Evolutionary conservation across 2,888 invertebrate species (phyloP), one percentile per base, ranked within the genome.

Genomic region (Globia sparganii): DNA sequence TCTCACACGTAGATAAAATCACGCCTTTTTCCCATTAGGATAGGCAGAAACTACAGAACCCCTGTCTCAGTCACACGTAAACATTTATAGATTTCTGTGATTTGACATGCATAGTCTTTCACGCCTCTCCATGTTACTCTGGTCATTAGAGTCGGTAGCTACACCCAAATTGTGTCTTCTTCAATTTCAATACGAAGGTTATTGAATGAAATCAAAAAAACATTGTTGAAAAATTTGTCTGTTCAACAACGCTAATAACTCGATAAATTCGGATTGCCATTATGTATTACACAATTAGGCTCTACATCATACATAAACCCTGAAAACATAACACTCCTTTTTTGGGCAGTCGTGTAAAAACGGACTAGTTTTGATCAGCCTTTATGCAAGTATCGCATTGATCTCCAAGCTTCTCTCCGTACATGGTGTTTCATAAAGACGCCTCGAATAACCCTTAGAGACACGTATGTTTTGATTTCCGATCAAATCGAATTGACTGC

Each of bases 401-500:
- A 68, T 68, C 21, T 37, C 21, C 11, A 58, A 68, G n/a, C 6
- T 53, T n/a, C 11, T n/a, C 18, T 15, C 25, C 5, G 13, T 18
- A 31, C 49, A 28, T 18, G 15, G 8, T 59, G 65, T 68, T 71
- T 31, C 43, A 34, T 56, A 81, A 67, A 76, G 11, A 69, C 15
- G 28, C 25, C 34, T 46, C 34, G 18, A 58, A 64, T 71, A 92
- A 91, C 91, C 92, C 92, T 91, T 90, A 76, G 66, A 80, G 87
- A 86, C 91, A 89, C 90, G 92, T 93, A 89, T 96, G 93, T 96
- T 96, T 96, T 95, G 93, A 93, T 94, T 93, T 89, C 90, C 89
- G 84, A 91, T 90, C 91, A 94, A 95, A 96, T 95, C 92, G 92
- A 95, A 95, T 95, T 95, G 92, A 91, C 92, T 91, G 91, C 91